These are phyloP conservation scores for Smutsia temminckii DNA, from an alignment of 2,797 vertebrate genomes.

Conservation along the genomic window DNA sequence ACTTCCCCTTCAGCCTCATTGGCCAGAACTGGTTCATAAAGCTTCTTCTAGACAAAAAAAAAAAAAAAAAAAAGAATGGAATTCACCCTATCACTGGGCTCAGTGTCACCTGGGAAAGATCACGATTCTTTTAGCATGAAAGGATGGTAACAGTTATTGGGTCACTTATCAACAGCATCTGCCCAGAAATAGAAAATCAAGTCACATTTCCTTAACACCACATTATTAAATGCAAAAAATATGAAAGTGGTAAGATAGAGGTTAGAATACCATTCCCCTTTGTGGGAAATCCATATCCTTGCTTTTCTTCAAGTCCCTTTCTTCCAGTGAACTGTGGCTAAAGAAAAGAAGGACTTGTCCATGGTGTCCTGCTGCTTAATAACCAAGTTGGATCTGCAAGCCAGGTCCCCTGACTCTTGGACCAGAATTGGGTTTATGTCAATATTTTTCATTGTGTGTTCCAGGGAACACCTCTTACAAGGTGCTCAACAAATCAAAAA, in stretches of 20 bases:
- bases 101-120: neutral
- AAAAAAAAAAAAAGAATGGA: neutral
- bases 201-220: neutral
- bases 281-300: neutral
- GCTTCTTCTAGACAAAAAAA: neutral
- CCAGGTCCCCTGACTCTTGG: neutral
- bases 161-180: neutral
- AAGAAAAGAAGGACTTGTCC: neutral
- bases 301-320: neutral
- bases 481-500: neutral
- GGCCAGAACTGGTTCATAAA: neutral
- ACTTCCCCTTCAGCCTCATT: neutral
- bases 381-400: neutral
- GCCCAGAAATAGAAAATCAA: neutral
- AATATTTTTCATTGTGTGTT: neutral
- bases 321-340: neutral
- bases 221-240: neutral
- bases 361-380: neutral
- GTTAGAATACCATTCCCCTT: neutral
- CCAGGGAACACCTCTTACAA: neutral
- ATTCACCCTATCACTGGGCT: neutral
- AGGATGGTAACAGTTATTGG: neutral
- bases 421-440: neutral
- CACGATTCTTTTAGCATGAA: constrained; percentile 37
- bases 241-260: neutral